Evolutionary conservation across 1,140 invertebrate genomes (phyloP).

Genomic region (Nymphalis io): DNA sequence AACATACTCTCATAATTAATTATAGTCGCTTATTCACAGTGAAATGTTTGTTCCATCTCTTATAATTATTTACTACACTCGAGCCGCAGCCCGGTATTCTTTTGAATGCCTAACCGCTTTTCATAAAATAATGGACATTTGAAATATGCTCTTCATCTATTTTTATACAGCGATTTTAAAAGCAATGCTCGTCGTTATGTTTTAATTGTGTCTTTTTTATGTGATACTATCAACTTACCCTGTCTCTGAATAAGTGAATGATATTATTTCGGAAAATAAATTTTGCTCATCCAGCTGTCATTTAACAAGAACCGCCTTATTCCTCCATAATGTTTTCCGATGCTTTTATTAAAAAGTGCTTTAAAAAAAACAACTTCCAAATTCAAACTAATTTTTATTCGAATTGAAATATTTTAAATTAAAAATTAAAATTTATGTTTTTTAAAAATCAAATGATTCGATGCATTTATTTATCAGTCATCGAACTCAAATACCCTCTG

Average conservation of each 20-base stretch:
- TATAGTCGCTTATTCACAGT: conserved; percentile 10
- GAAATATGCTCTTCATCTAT: conserved; percentile 2
- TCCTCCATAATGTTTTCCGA: no score
- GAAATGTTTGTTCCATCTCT: conserved; percentile 10
- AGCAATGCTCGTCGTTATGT: neutral
- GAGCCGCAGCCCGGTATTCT: neutral
- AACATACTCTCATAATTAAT: conserved; percentile 9
- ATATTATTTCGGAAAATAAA: neutral
- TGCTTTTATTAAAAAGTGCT: no score
- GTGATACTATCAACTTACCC: neutral
- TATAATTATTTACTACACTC: conserved; percentile 1
- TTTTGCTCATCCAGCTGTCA: no score
- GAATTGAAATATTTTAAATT: no score
- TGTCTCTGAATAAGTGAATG: neutral
- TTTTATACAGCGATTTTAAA: conserved; percentile 1
- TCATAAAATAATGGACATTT: conserved; percentile 11
- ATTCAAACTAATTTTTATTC: no score
- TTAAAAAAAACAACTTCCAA: no score
- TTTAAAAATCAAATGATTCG: neutral
- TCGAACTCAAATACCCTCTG: neutral
- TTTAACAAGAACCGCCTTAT: no score
- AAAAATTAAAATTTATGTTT: no score
- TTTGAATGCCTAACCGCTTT: conserved; percentile 11
- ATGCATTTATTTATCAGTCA: no score
- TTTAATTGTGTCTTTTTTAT: neutral